Evolutionary conservation across 37 sponge, comb jelly and placozoan genomes (phyloP).

Genomic region (Theonella swinhoei): DNA sequence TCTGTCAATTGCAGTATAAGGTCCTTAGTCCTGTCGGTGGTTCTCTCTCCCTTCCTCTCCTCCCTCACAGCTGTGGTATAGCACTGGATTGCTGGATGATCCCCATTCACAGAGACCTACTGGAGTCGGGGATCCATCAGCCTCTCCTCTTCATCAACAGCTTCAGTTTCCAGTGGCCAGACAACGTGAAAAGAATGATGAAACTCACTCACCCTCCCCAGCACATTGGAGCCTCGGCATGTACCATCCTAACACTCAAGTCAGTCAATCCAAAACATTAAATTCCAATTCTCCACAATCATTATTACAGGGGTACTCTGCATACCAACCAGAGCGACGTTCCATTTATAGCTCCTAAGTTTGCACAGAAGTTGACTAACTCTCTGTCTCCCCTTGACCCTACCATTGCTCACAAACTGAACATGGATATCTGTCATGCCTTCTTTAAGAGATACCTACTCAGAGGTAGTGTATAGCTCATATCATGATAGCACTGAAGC

Average conservation of each 20-base stretch:
- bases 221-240: slow-evolving; percentile 26
- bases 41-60: no score
- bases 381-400: slow-evolving; percentile 16
- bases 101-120: slow-evolving; percentile 58
- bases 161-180: slow-evolving; percentile 58
- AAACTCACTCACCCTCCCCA: slow-evolving; percentile 35
- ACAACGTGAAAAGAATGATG: slow-evolving; percentile 57
- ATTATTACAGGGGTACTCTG: slow-evolving; percentile 36
- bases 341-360: slow-evolving; percentile 15
- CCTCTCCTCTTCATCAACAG: slow-evolving; percentile 81
- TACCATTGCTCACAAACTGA: slow-evolving; percentile 26
- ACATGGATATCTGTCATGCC: slow-evolving; percentile 54
- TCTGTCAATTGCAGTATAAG: no score
- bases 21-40: not conserved
- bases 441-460: slow-evolving; percentile 70
- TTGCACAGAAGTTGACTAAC: not conserved
- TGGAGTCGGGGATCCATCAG: slow-evolving; percentile 32
- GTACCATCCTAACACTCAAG: slow-evolving; percentile 43
- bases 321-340: slow-evolving; percentile 67
- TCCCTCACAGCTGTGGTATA: slow-evolving; percentile 70
- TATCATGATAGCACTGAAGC: no score
- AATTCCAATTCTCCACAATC: no score
- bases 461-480: no score
- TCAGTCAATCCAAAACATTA: no score
- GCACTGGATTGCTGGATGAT: slow-evolving; percentile 73